Conservation (phyloP, 2,888 invertebrate species). For the Synanthedon myopaeformis region DNA sequence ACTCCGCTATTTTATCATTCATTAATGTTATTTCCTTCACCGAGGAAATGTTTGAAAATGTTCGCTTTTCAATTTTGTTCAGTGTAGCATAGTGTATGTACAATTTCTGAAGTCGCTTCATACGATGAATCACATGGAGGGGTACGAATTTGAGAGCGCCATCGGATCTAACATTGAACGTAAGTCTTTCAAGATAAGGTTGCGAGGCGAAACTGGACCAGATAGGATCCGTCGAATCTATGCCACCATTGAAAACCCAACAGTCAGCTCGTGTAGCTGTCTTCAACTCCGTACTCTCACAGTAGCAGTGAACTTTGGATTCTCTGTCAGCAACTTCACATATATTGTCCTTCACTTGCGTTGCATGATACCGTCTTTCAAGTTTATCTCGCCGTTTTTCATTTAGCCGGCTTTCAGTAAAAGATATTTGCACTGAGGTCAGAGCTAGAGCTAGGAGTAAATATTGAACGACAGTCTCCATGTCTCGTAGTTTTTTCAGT, state of each 20-base stretch:
- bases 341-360: slow-evolving; percentile 62
- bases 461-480: slow-evolving; percentile 63
- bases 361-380: slow-evolving; percentile 49
- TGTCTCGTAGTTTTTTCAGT: slow-evolving; percentile 19
- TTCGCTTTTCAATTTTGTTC: slow-evolving; percentile 76
- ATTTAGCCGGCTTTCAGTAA: slow-evolving; percentile 64
- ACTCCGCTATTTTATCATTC: slow-evolving; percentile 76
- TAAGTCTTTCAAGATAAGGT: slow-evolving; percentile 74
- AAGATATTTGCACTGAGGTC: slow-evolving; percentile 66
- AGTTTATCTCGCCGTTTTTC: slow-evolving; percentile 67
- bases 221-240: slow-evolving; percentile 75
- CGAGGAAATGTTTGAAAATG: slow-evolving; percentile 81
- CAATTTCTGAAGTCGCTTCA: slow-evolving; percentile 75
- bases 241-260: slow-evolving; percentile 79
- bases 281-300: slow-evolving; percentile 68
- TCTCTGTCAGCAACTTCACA: slow-evolving; percentile 69
- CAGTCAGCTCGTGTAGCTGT: slow-evolving; percentile 80
- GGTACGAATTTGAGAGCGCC: slow-evolving; percentile 79
- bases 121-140: slow-evolving; percentile 73
- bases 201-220: slow-evolving; percentile 82
- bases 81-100: slow-evolving; percentile 80
- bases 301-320: slow-evolving; percentile 76
- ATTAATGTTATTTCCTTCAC: slow-evolving; percentile 77
- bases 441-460: slow-evolving; percentile 62
- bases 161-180: slow-evolving; percentile 77